These are phyloP conservation scores for Sebastes minor DNA, from an alignment of 2,797 vertebrate genomes.

Conservation along the genomic window DNA sequence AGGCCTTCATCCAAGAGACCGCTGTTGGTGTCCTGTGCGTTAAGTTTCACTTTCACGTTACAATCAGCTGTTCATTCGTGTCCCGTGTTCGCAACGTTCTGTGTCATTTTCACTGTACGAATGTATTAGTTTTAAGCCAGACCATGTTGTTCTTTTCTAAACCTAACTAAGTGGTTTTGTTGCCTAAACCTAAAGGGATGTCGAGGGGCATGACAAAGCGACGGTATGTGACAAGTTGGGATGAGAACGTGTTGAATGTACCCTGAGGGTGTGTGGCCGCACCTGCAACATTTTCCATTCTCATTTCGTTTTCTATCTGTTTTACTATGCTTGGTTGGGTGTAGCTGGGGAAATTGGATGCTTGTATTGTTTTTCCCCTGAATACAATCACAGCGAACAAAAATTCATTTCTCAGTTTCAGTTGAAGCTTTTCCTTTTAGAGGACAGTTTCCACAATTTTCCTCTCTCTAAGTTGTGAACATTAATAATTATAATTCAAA, in stretches of 20 bases:
- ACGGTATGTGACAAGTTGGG: too few species aligned
- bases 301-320: neutral
- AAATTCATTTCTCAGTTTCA: neutral
- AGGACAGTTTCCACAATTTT: neutral
- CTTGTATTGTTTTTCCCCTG: neutral
- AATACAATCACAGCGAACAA: neutral
- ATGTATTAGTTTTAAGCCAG: too few species aligned
- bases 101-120: too few species aligned
- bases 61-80: too few species aligned
- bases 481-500: neutral
- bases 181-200: too few species aligned
- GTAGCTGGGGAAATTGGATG: neutral
- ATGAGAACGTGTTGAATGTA: neutral
- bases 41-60: too few species aligned
- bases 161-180: too few species aligned
- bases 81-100: too few species aligned
- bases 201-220: too few species aligned
- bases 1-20: accelerated
- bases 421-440: neutral
- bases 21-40: too few species aligned
- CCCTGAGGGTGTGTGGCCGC: neutral
- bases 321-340: neutral
- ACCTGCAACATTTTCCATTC: neutral
- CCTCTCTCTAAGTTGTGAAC: neutral
- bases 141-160: too few species aligned